Evolutionary conservation across 2,113 vertebrate species (phyloP).

Genomic region (Nothoprocta pentlandii): DNA sequence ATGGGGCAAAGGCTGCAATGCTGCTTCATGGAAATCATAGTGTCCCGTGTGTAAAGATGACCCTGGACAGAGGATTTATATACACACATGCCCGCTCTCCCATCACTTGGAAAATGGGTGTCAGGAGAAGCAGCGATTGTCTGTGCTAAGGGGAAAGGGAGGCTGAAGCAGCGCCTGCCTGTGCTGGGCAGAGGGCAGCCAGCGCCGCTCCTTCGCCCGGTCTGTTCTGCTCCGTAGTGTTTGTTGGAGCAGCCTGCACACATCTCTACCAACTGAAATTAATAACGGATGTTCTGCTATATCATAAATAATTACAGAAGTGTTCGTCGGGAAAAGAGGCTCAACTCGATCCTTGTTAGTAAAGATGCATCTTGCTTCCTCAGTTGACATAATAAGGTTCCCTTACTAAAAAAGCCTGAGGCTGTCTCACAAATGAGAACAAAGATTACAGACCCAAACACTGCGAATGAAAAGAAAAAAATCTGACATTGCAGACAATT

Average conservation of each 20-base stretch:
- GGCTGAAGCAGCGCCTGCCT: too few species aligned
- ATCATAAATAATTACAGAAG: background rate
- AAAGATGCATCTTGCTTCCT: background rate
- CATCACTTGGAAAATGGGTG: background rate
- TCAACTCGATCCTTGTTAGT: background rate
- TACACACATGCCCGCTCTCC: too few species aligned
- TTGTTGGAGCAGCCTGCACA: background rate
- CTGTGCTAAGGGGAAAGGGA: background rate
- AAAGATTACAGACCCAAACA: background rate
- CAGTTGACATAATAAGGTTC: background rate
- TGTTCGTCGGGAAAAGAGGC: background rate
- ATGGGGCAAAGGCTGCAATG: background rate
- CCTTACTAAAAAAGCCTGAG: background rate
- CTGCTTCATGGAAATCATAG: background rate
- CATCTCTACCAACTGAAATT: background rate
- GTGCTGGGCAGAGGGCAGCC: background rate
- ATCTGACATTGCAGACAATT: background rate
- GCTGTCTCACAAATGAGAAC: background rate
- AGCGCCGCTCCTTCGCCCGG: rapidly evolving
- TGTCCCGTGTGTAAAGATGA: background rate
- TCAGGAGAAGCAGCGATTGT: background rate
- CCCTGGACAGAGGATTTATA: background rate
- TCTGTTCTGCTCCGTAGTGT: background rate
- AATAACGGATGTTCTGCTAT: background rate
- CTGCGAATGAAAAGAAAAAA: background rate